A percentile compares a stretch with the other conserved stretches of the same genome.
These are phyloP conservation scores for Nasonia longicornis DNA, from an alignment of 1,140 invertebrate genomes.

Conservation along the genomic window DNA sequence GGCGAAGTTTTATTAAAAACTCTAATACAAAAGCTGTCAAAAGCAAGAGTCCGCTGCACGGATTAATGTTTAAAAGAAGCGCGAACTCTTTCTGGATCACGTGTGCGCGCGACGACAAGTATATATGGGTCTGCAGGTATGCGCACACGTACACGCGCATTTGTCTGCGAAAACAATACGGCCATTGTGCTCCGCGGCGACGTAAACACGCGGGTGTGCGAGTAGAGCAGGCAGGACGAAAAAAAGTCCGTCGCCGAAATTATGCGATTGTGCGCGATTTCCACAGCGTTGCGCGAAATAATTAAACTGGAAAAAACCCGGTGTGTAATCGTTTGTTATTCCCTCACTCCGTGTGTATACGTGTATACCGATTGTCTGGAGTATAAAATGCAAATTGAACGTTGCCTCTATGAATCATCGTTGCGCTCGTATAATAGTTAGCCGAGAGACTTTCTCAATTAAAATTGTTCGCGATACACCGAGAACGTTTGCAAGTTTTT, in stretches of 20 bases:
- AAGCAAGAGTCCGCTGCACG: not conserved
- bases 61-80: not conserved
- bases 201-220: not conserved
- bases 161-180: slow-evolving; percentile 15
- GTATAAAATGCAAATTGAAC: not conserved
- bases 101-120: too few relatives aligned
- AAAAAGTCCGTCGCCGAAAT: not conserved
- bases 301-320: not conserved
- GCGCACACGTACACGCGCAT: not conserved
- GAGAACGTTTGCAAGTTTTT: not conserved
- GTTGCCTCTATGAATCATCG: not conserved
- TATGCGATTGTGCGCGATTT: not conserved
- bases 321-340: not conserved
- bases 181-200: not conserved
- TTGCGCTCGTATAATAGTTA: not conserved
- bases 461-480: slow-evolving; percentile 5
- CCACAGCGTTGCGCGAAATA: not conserved
- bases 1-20: not conserved
- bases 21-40: not conserved
- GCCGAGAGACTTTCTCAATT: slow-evolving; percentile 10
- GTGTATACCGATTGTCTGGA: not conserved
- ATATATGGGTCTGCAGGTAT: too few relatives aligned
- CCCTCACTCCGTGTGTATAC: not conserved
- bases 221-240: not conserved
- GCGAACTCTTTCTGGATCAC: too few relatives aligned